These are phyloP conservation scores for Dipus sagitta DNA, from an alignment of 2,797 vertebrate species.

Conservation along the genomic window DNA sequence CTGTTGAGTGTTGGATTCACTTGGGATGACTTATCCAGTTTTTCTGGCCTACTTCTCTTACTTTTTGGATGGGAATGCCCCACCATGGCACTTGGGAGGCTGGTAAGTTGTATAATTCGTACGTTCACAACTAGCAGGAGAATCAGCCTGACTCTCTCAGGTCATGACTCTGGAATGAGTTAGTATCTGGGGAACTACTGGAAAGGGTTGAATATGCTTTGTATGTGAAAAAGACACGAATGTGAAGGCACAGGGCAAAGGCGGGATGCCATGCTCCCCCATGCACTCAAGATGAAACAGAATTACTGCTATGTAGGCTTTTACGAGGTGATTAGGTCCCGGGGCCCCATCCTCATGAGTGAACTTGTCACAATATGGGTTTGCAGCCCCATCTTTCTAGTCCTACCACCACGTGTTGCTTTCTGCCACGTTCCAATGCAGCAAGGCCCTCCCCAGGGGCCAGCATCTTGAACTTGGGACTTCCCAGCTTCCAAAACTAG, in stretches of 20 bases:
- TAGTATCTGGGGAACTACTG: background rate
- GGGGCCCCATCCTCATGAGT: background rate
- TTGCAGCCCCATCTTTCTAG: too few species aligned
- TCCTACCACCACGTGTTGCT: too few species aligned
- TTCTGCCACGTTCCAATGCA: background rate
- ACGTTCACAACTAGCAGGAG: background rate
- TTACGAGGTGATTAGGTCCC: background rate
- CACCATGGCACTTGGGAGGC: background rate
- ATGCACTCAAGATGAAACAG: background rate
- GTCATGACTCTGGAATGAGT: background rate
- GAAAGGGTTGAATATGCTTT: background rate
- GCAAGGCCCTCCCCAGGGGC: background rate
- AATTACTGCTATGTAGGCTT: background rate
- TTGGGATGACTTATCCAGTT: background rate
- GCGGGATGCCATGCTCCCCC: background rate
- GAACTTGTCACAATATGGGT: too few species aligned
- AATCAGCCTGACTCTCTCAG: too few species aligned
- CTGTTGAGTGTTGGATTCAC: background rate
- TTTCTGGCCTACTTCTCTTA: background rate
- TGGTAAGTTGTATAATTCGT: background rate
- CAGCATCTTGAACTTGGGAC: background rate
- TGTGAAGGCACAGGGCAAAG: fast-evolving
- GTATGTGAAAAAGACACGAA: background rate
- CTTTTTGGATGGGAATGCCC: too few species aligned
- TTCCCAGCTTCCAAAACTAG: background rate